phyloP scores from a whole-genome alignment of 2,113 vertebrate species.

The Festucalex cinctus region DNA sequence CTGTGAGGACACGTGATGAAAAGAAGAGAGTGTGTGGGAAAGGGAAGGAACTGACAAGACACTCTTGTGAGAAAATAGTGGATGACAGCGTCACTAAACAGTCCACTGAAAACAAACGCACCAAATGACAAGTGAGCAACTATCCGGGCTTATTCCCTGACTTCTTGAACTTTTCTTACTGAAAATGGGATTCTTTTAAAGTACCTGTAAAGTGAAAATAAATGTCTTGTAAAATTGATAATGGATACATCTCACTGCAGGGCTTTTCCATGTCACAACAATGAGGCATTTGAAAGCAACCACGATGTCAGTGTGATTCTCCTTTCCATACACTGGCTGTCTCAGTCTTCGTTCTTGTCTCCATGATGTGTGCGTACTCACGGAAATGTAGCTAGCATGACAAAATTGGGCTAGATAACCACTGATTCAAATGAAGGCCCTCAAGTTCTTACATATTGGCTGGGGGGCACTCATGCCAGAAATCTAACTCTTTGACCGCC shows the following conservation, averaged over 20 bases:
- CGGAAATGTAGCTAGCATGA: not conserved
- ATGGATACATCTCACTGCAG: too few species aligned
- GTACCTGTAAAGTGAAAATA: too few species aligned
- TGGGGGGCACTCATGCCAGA: not conserved
- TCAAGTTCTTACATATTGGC: not conserved
- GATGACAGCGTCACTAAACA: not conserved
- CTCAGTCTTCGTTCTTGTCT: too few species aligned
- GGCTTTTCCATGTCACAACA: too few species aligned
- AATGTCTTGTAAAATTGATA: too few species aligned
- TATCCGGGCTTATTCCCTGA: not conserved
- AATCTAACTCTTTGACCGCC: too few species aligned
- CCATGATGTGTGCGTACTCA: too few species aligned
- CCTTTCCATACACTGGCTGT: too few species aligned
- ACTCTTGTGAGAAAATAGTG: not conserved
- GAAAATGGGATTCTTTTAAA: not conserved
- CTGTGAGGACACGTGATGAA: constrained; percentile 55
- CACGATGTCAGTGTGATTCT: too few species aligned
- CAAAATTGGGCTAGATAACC: not conserved
- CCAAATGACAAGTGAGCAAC: constrained; percentile 7
- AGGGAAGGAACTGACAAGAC: not conserved
- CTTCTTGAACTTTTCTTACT: not conserved
- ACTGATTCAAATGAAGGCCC: not conserved
- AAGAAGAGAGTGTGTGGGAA: not conserved
- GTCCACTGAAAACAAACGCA: not conserved
- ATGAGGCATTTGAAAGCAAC: too few species aligned